Conservation (phyloP, 92 coral and sea anemone genomes). For the Plumapathes pennacea region DNA sequence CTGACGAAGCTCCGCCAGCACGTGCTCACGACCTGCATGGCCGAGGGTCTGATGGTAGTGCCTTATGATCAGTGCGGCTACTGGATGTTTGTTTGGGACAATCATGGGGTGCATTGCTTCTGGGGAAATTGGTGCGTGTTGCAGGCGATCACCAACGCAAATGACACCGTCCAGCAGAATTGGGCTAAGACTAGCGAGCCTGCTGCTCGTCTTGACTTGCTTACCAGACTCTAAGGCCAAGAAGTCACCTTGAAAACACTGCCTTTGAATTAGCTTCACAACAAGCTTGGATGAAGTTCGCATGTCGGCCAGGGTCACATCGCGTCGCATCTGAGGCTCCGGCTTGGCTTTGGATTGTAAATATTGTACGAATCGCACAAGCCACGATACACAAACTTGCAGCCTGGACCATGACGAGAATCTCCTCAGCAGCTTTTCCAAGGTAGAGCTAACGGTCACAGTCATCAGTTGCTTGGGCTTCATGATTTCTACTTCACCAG, state of each 20-base stretch:
- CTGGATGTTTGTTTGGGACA: conserved; percentile 17
- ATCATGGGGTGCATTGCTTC: conserved; percentile 46
- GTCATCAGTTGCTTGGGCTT: conserved; percentile 31
- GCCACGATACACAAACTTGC: no score
- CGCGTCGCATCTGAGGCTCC: background rate
- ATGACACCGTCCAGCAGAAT: conserved; percentile 20
- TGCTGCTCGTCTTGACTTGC: conserved; percentile 25
- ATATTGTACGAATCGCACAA: no score
- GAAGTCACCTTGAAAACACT: conserved; percentile 25
- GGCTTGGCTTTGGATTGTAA: background rate
- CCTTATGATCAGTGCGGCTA: conserved; percentile 22
- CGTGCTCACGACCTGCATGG: conserved; percentile 53
- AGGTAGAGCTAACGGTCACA: no score
- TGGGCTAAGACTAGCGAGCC: conserved; percentile 32
- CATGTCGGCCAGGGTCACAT: conserved; percentile 24
- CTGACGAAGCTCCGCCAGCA: conserved; percentile 24
- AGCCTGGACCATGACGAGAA: no score
- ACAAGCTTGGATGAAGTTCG: conserved; percentile 28
- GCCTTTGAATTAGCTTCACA: conserved; percentile 25
- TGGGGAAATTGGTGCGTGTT: conserved; percentile 38
- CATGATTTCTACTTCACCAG: conserved; percentile 27
- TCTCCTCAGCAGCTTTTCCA: no score
- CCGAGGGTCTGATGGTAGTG: conserved; percentile 26
- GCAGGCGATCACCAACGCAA: conserved; percentile 27
- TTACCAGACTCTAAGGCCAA: conserved; percentile 4